phyloP scores from a whole-genome alignment of 1,140 invertebrate species.

The Atta texana region DNA sequence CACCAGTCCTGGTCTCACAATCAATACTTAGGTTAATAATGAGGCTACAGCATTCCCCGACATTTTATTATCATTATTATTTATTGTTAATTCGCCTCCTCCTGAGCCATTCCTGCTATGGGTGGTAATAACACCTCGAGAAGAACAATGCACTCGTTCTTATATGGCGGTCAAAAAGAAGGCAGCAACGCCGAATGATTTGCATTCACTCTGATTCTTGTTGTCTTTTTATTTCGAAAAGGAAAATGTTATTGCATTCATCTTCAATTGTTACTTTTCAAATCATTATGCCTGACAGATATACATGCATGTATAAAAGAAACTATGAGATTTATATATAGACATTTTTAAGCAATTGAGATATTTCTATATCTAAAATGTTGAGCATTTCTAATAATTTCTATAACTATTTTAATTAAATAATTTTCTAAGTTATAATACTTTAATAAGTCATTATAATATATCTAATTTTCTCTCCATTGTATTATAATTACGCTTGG shows the following conservation, averaged over 20 bases:
- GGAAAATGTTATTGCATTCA: slow-evolving; percentile 1
- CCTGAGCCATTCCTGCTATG: slow-evolving; percentile 49
- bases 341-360: not conserved
- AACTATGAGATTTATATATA: not conserved
- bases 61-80: slow-evolving; percentile 81
- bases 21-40: slow-evolving; percentile 81
- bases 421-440: not conserved
- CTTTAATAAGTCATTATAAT: not conserved
- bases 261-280: slow-evolving; percentile 35
- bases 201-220: slow-evolving; percentile 53
- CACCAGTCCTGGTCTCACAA: slow-evolving; percentile 69
- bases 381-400: not conserved
- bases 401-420: not conserved
- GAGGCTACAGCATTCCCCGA: slow-evolving; percentile 73
- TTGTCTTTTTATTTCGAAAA: slow-evolving; percentile 33
- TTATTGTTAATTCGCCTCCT: slow-evolving; percentile 77
- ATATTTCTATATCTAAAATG: not conserved
- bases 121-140: slow-evolving; percentile 72
- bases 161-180: slow-evolving; percentile 54
- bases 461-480: too few species aligned
- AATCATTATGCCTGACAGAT: slow-evolving; percentile 16
- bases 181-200: slow-evolving; percentile 41
- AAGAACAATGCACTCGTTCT: slow-evolving; percentile 74
- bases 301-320: not conserved
- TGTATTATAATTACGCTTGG: not conserved